A percentile compares a stretch with the other conserved stretches of the same genome.
Evolutionary conservation across 2,797 vertebrate species (phyloP).

Genomic region (Enoplosus armatus): DNA sequence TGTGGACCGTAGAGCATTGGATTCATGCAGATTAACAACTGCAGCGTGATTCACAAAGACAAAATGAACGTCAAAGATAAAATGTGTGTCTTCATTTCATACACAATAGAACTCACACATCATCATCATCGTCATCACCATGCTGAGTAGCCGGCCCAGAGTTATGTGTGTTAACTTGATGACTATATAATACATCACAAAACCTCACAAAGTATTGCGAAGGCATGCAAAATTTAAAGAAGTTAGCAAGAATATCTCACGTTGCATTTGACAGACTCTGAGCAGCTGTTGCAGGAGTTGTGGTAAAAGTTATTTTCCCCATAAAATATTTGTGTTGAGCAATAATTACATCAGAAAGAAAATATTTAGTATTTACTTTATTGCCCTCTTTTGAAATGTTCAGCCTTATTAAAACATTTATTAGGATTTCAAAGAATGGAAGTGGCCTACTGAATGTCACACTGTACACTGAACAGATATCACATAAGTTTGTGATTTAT

Average conservation of each 20-base stretch:
- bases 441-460: neutral
- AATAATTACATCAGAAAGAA: conserved; percentile 12
- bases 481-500: neutral
- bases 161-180: neutral
- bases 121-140: neutral
- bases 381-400: neutral
- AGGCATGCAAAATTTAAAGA: neutral
- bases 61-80: neutral
- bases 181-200: neutral
- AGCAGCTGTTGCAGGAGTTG: neutral
- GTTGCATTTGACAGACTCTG: neutral
- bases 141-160: neutral
- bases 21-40: neutral
- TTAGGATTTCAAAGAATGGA: neutral
- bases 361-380: too few relatives aligned
- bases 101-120: too few relatives aligned
- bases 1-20: neutral
- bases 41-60: neutral
- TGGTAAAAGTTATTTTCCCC: neutral
- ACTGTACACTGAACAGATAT: neutral
- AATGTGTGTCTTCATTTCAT: conserved; percentile 1
- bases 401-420: neutral
- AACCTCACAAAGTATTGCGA: neutral
- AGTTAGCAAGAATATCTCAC: neutral
- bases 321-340: neutral